A percentile compares a stretch with the other conserved stretches of the same genome.
Conservation (phyloP, 2,888 invertebrate genomes). For the Hypomecis punctinalis region DNA sequence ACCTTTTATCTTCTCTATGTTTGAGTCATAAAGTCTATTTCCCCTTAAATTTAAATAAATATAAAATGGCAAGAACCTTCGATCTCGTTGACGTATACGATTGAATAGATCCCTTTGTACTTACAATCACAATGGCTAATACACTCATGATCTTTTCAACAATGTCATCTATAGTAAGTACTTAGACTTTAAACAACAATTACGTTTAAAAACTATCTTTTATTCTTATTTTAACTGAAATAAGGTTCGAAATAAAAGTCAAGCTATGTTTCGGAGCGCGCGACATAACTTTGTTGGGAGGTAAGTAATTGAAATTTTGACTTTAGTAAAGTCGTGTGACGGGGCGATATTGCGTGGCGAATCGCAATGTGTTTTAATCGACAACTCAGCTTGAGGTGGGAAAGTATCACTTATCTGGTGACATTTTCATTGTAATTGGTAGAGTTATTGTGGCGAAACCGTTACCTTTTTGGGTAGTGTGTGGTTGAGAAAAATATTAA, state of each 20-base stretch:
- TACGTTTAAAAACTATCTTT: not conserved
- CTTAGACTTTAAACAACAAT: constrained; percentile 41
- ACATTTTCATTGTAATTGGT: constrained; percentile 37
- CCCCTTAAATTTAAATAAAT: constrained; percentile 34
- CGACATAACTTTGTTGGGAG: constrained; percentile 42
- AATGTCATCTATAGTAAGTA: constrained; percentile 81
- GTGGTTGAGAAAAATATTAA: not conserved
- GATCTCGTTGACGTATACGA: constrained; percentile 70
- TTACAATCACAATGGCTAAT: constrained; percentile 73
- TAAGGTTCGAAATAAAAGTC: constrained; percentile 39
- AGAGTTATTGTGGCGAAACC: constrained; percentile 23
- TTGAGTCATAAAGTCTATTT: constrained; percentile 37
- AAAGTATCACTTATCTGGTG: constrained; percentile 42
- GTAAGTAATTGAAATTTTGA: constrained; percentile 81
- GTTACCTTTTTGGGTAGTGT: constrained; percentile 11
- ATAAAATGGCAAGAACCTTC: constrained; percentile 43
- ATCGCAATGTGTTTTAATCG: constrained; percentile 64
- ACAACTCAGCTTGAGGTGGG: constrained; percentile 64
- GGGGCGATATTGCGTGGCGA: constrained; percentile 70
- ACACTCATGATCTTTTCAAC: constrained; percentile 82
- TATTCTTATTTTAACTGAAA: constrained; percentile 8
- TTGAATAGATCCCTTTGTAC: constrained; percentile 66
- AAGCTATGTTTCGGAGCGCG: constrained; percentile 11
- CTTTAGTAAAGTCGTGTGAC: constrained; percentile 79
- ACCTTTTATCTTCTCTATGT: constrained; percentile 33